Conservation (phyloP, 2,113 vertebrate genomes). For the Thermophis baileyi region DNA sequence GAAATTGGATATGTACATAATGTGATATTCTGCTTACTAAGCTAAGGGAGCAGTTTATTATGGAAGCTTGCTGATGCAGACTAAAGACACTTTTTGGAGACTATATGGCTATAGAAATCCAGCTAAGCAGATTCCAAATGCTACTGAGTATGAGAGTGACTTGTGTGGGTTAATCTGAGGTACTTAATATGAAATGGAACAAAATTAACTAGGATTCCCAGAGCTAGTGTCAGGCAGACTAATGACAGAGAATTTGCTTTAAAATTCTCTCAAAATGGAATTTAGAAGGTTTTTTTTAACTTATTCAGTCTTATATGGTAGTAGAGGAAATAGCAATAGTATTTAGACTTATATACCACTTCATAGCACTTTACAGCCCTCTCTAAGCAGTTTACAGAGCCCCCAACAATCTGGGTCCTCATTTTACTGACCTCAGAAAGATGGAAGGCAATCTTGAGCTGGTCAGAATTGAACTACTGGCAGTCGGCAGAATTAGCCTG, state of each 20-base stretch:
- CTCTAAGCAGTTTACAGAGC: neutral
- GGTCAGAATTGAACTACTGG: neutral
- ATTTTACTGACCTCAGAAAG: neutral
- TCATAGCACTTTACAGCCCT: neutral
- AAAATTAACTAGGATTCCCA: neutral
- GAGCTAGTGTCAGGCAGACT: neutral
- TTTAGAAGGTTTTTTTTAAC: neutral
- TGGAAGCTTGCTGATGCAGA: neutral
- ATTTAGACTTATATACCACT: neutral
- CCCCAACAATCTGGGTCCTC: neutral
- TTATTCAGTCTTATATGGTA: neutral
- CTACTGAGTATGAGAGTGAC: neutral
- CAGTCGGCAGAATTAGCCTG: neutral
- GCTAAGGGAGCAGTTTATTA: neutral
- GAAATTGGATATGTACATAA: neutral
- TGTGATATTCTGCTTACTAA: neutral
- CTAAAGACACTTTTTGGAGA: neutral
- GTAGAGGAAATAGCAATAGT: neutral
- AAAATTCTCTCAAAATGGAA: neutral
- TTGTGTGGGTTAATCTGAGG: neutral
- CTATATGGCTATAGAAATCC: neutral
- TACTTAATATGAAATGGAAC: neutral
- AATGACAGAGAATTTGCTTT: neutral
- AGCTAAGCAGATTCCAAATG: neutral
- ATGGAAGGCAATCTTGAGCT: neutral